These are phyloP conservation scores for Bufo gargarizans DNA, from an alignment of 2,113 vertebrate genomes.

Conservation along the genomic window DNA sequence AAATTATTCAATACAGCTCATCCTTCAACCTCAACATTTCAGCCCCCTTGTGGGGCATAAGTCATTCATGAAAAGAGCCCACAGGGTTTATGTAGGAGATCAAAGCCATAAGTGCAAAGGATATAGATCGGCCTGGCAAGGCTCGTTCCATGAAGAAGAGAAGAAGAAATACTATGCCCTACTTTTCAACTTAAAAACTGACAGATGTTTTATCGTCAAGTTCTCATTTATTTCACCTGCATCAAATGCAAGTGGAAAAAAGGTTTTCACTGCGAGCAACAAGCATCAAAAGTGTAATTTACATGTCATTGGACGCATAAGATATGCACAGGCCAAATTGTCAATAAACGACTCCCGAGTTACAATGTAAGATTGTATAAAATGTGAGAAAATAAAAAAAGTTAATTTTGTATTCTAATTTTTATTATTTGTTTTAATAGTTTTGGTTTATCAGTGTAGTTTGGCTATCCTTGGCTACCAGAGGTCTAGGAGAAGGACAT, in stretches of 20 bases:
- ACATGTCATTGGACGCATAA: not conserved
- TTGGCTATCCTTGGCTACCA: no score
- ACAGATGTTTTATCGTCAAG: slow-evolving; percentile 49
- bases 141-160: slow-evolving; percentile 32
- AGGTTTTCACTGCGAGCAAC: not conserved
- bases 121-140: slow-evolving; percentile 51
- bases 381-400: not conserved
- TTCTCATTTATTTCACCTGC: slow-evolving; percentile 35
- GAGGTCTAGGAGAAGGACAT: no score
- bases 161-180: slow-evolving; percentile 32
- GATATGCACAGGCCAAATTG: not conserved
- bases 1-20: slow-evolving; percentile 51
- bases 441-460: no score
- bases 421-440: no score
- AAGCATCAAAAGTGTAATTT: not conserved
- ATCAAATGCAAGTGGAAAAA: slow-evolving; percentile 3
- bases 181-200: slow-evolving; percentile 49
- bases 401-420: no score
- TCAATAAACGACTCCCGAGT: not conserved
- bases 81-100: slow-evolving; percentile 52
- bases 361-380: not conserved
- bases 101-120: slow-evolving; percentile 54
- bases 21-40: slow-evolving; percentile 56
- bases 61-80: slow-evolving; percentile 56
- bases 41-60: slow-evolving; percentile 56